A percentile compares a stretch with the other conserved stretches of the same genome.
These are phyloP conservation scores for Vimba vimba DNA, from an alignment of 2,113 vertebrate genomes.

Conservation along the genomic window DNA sequence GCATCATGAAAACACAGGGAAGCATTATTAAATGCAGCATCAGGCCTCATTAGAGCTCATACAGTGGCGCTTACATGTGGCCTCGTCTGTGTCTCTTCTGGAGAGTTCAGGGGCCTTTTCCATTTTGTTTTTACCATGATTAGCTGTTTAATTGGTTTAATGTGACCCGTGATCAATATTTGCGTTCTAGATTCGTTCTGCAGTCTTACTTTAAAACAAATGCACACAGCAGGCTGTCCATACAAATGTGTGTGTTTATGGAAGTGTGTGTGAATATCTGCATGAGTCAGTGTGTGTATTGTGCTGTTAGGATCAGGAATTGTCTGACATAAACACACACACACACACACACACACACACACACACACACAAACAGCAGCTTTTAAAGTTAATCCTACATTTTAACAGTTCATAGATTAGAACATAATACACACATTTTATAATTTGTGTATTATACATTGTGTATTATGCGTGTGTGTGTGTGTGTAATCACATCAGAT, in stretches of 20 bases:
- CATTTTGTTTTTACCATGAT: neutral
- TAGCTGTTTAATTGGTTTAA: neutral
- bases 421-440: neutral
- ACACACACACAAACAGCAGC: neutral
- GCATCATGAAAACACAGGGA: constrained; percentile 48
- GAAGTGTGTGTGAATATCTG: constrained; percentile 21
- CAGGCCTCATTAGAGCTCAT: neutral
- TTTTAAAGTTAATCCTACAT: neutral
- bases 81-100: neutral
- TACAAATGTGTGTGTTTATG: neutral
- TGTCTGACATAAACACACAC: constrained; percentile 40
- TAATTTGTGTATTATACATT: neutral
- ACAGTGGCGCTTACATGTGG: neutral
- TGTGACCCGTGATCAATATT: neutral
- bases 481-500: too few species aligned
- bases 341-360: constrained; percentile 4
- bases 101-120: neutral
- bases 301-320: constrained; percentile 2
- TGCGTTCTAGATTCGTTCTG: neutral
- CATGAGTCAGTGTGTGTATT: constrained; percentile 23
- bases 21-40: constrained; percentile 24
- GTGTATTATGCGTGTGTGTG: too few species aligned
- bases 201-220: neutral
- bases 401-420: neutral
- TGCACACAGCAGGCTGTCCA: neutral